Percentiles rank a stretch among this genome's conserved stretches.
Conservation (phyloP, 2,113 vertebrate genomes). For the Nymphicus hollandicus region DNA sequence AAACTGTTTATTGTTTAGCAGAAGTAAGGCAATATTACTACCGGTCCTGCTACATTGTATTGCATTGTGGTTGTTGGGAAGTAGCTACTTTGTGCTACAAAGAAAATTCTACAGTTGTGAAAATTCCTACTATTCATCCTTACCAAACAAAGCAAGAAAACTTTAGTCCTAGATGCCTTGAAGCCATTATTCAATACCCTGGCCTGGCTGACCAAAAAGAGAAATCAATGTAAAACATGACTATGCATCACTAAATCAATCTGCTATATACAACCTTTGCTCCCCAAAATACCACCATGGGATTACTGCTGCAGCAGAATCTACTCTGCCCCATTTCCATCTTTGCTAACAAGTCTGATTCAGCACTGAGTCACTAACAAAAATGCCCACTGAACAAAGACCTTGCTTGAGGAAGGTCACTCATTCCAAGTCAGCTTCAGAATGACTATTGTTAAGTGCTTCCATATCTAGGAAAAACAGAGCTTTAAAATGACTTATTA, state of each 20-base stretch:
- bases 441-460: background rate
- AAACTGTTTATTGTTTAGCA: background rate
- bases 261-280: background rate
- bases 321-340: background rate
- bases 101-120: background rate
- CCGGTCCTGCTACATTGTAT: background rate
- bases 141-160: background rate
- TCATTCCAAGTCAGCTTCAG: background rate
- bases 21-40: background rate
- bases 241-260: background rate
- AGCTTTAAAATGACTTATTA: background rate
- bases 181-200: background rate
- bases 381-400: background rate
- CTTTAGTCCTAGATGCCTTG: background rate
- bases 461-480: background rate
- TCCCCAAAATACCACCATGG: background rate
- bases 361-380: background rate
- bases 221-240: background rate
- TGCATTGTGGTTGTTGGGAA: accelerated
- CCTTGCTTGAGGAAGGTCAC: background rate
- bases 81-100: background rate
- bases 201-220: background rate
- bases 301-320: background rate
- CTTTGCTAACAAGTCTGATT: background rate
- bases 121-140: background rate